A percentile compares a stretch with the other conserved stretches of the same genome.
phyloP scores from a whole-genome alignment of 2,888 invertebrate genomes.

The Neoascia interrupta region DNA sequence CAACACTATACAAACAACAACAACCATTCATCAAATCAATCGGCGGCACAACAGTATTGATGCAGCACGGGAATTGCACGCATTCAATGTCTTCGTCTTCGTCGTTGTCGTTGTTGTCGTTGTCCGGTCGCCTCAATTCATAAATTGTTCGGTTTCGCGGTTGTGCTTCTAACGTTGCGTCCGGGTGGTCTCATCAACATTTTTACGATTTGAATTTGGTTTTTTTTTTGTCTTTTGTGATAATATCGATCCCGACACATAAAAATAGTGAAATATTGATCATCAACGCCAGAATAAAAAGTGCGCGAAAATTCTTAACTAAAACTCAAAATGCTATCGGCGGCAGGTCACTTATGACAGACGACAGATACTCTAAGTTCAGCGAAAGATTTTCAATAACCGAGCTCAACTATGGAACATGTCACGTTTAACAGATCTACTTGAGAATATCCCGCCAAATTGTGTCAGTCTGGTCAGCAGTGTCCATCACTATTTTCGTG shows the following conservation, averaged over 20 bases:
- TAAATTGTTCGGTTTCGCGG: conserved; percentile 66
- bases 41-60: conserved; percentile 66
- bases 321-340: conserved; percentile 60
- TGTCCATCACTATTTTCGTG: conserved; percentile 71
- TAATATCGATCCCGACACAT: not conserved
- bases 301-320: conserved; percentile 47
- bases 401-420: conserved; percentile 71
- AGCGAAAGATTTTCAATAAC: conserved; percentile 57
- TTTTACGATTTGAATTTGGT: conserved; percentile 49
- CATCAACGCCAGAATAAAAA: too few species aligned
- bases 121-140: conserved; percentile 60
- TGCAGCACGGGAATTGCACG: conserved; percentile 69
- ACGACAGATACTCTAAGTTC: conserved; percentile 32
- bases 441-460: conserved; percentile 72
- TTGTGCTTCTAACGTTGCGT: too few species aligned
- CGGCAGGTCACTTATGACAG: conserved; percentile 55
- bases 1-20: conserved; percentile 50
- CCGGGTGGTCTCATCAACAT: conserved; percentile 48
- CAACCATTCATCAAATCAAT: conserved; percentile 68
- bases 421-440: conserved; percentile 69
- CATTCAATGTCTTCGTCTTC: conserved; percentile 65
- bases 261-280: conserved; percentile 9
- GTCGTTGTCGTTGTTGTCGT: conserved; percentile 74
- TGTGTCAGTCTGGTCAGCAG: conserved; percentile 67
- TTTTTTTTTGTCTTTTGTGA: not conserved